A percentile compares a stretch with the other conserved stretches of the same genome.
Conservation (phyloP, 2,888 invertebrate genomes). For the Panopea generosa region DNA sequence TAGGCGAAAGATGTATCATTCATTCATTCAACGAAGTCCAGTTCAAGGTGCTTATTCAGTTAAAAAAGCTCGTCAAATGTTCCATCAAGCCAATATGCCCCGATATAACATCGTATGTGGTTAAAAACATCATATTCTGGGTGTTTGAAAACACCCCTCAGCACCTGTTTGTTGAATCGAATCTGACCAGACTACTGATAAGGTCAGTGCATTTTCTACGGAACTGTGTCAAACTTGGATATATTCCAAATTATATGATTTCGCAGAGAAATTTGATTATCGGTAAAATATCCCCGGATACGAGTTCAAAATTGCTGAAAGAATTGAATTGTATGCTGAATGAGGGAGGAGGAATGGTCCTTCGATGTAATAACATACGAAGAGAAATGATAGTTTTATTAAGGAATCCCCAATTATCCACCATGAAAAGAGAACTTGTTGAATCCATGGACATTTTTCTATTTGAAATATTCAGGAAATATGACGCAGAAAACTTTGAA, state of each 20-base stretch:
- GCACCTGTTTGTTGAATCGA: neutral
- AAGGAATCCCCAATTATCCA: too few relatives aligned
- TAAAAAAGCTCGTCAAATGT: neutral
- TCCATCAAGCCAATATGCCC: neutral
- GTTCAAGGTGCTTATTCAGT: neutral
- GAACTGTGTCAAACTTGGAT: neutral
- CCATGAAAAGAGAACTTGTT: too few relatives aligned
- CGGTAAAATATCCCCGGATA: neutral
- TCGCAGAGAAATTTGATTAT: conserved; percentile 2
- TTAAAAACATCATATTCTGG: conserved; percentile 8
- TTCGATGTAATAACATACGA: neutral
- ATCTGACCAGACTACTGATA: neutral
- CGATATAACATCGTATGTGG: neutral
- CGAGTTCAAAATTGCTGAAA: neutral
- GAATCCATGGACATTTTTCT: too few relatives aligned
- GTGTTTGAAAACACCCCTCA: neutral
- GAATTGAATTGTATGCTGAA: neutral
- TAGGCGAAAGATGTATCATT: neutral
- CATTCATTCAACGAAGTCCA: neutral
- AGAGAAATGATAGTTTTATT: too few relatives aligned
- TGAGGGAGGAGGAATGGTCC: neutral
- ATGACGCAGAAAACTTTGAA: too few relatives aligned
- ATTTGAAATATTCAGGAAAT: too few relatives aligned
- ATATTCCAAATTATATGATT: conserved; percentile 6
- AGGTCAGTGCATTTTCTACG: neutral